phyloP scores from a whole-genome alignment of 2,888 invertebrate species.

The Xiphydria camelus region DNA sequence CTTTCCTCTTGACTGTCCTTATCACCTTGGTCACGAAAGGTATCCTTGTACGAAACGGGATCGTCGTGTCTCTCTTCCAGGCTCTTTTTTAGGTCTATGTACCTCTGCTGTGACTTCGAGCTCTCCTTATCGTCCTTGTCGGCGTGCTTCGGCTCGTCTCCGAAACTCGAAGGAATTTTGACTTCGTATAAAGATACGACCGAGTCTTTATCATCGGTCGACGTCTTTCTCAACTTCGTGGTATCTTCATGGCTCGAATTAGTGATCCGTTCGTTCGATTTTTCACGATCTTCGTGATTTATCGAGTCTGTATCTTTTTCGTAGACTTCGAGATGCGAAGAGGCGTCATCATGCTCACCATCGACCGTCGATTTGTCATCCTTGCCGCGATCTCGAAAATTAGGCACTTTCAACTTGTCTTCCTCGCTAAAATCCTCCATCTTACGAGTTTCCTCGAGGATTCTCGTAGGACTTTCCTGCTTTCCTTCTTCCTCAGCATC shows the following conservation, averaged over 20 bases:
- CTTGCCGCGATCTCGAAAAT: not conserved
- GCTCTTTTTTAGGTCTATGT: not conserved
- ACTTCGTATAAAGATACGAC: no score
- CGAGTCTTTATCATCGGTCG: no score
- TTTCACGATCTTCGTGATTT: no score
- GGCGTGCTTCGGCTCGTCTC: constrained; percentile 1
- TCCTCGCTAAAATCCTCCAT: not conserved
- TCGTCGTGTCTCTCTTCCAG: not conserved
- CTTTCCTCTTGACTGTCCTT: not conserved
- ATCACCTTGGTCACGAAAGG: not conserved
- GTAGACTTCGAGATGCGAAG: no score
- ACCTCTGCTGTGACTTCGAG: not conserved
- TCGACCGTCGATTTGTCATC: no score
- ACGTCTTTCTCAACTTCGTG: no score
- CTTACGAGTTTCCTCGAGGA: not conserved
- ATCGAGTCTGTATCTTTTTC: no score
- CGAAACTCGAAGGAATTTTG: not conserved
- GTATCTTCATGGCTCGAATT: no score
- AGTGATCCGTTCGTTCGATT: no score
- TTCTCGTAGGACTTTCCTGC: not conserved
- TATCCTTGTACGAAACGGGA: not conserved
- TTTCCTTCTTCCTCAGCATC: not conserved
- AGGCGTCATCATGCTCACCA: no score
- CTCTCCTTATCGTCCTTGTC: not conserved
- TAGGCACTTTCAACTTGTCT: not conserved